Base-by-base conservation (phyloP, 2,113 vertebrate species). In the Embiotoca jacksoni region DNA sequence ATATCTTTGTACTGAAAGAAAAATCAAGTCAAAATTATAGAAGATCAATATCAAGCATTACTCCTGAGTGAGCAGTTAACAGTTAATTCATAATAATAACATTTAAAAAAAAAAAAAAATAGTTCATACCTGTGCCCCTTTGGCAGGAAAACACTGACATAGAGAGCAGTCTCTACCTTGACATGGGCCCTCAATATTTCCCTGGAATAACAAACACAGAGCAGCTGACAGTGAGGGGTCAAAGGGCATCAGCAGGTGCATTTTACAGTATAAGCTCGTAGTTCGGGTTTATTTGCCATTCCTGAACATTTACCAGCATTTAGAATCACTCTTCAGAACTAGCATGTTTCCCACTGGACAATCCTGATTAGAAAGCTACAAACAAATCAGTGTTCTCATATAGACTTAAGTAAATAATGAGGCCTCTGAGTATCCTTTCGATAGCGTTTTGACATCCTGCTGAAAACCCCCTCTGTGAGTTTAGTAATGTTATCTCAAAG, bases 81-180 rank as follows among this genome's bases (percentile, higher is more conserved):
- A 9, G 6, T 41, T 1, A 3, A 9, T 41, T 41, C 5, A 41
- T 9, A 8, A 5, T 41, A 2, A 41, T 8, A 8, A 41, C 1
- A 52, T 46, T 46, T 3, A 64, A 0, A 46, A 62, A 11, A 53
- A 64, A 62, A 0, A 36, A 69, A 14, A 55, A 66, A 33, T 8
- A 11, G 15, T 41, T 39, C 83, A 46, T 88, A 91, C 91, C 86
- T 41, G 47, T 75, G 89, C 77, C 49, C 90, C 91, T 89, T 92
- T 92, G 15, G 79, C 84, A 58, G 85, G 76, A 75, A 74, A 31
- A 72, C 91, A 92, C 32, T 3, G 78, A 71, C 90, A 92, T 13
- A 39, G 52, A 50, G 82, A 81, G 69, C 90, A 92, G 84, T 89
- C 36, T 78, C 90, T 87, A 0, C 89, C 90, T 30, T 86, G 14